Evolutionary conservation across 2,113 vertebrate species (phyloP), one percentile per base, ranked within the genome.

Genomic region (Otus sunia): DNA sequence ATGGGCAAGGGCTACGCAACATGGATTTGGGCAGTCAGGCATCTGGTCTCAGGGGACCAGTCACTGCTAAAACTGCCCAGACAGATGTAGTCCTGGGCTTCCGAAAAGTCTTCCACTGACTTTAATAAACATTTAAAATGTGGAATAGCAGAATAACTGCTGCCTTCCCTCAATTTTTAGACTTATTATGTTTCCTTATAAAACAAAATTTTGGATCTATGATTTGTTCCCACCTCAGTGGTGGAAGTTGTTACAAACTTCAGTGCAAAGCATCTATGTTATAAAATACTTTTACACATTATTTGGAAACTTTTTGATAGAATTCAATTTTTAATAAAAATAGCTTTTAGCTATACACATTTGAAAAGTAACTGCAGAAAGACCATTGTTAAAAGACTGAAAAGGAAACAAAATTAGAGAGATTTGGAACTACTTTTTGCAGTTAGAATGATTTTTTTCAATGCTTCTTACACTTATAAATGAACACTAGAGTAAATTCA

Each of bases 301-400:
- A 50, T 72, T 89, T 88, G 50, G 78, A 90, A 87, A 47, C 29
- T 68, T 94, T 82, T 39, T 59, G 37, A 81, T 37, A 68, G 34
- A 94, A 87, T 91, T 17, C 4, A 43, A 17, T 60, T 94, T 86
- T 87, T 78, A 78, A 91, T 94, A 91, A 91, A 93, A 89, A 68
- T 21, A 84, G 15, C 17, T 91, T 88, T 94, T 49, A 85, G 34
- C 32, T 72, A 62, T n/a, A 62, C 12, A 36, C 15, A 55, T 78
- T 74, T 67, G 43, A 77, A 45, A 93, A 79, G 37, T 41, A 90
- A 81, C 74, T 64, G 23, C 25, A 91, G 59, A 69, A 69, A 86
- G 39, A 64, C 6, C 32, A 60, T 12, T 77, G 23, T 30, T 88
- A 80, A 34, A 90, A 75, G n/a, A 72, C 27, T 60, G 39, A 89